phyloP scores from a whole-genome alignment of 64 coral and sea anemone genomes.

The Orbicella faveolata region DNA sequence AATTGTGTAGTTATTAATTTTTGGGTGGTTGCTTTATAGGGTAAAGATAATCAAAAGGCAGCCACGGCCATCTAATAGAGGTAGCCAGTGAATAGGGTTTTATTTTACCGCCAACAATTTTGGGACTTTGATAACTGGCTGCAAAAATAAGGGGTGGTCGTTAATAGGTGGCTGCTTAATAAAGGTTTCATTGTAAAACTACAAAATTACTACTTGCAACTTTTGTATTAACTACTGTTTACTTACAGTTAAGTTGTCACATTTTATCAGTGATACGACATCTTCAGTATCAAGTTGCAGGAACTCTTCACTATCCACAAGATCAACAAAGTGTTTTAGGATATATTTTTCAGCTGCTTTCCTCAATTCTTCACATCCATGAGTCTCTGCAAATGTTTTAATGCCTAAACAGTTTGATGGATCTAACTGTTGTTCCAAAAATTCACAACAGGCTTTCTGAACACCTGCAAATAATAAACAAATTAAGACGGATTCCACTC shows the following conservation, averaged over 20 bases:
- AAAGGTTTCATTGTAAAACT: no score
- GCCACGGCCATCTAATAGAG: no score
- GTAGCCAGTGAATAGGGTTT: no score
- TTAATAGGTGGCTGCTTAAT: no score
- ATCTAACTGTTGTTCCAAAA: constrained; percentile 89
- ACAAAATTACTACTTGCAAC: no score
- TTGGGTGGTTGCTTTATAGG: no score
- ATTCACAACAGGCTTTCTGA: constrained; percentile 92
- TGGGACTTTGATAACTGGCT: no score
- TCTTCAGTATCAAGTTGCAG: constrained; percentile 61
- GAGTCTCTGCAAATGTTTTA: constrained; percentile 93
- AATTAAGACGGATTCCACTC: no score
- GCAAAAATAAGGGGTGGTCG: no score
- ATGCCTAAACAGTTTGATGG: constrained; percentile 94
- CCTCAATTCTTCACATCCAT: constrained; percentile 80
- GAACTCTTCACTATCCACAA: constrained; percentile 95
- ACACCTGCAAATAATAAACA: constrained; percentile 54
- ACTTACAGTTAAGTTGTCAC: constrained; percentile 94
- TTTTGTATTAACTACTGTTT: neutral
- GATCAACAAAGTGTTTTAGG: constrained; percentile 90
- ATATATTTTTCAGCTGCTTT: constrained; percentile 84
- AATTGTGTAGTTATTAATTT: no score
- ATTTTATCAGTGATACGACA: constrained; percentile 67
- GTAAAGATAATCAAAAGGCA: no score
- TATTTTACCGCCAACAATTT: no score